Percentiles rank a stretch among this genome's conserved stretches.
phyloP scores from a whole-genome alignment of 2,888 invertebrate genomes.

The Tetranychus piercei region DNA sequence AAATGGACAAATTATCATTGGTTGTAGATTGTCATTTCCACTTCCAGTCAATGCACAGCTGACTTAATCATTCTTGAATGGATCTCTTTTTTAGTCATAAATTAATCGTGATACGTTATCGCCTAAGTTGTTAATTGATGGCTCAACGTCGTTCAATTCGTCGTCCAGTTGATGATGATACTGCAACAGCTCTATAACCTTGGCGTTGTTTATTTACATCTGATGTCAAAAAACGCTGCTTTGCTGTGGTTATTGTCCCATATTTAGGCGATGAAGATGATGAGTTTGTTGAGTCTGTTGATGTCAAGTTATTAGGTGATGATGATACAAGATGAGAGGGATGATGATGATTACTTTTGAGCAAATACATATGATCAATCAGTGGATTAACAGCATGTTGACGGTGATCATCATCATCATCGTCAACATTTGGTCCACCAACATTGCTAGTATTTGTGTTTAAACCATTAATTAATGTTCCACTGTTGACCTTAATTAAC shows the following conservation, averaged over 20 bases:
- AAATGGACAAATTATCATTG: too few relatives aligned
- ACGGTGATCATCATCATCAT: constrained; percentile 7
- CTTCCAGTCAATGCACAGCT: too few relatives aligned
- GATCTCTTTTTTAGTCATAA: too few relatives aligned
- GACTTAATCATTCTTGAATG: too few relatives aligned
- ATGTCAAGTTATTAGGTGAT: neutral
- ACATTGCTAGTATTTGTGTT: neutral
- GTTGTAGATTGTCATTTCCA: too few relatives aligned
- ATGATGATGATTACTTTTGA: neutral
- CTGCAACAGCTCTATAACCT: neutral
- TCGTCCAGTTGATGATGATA: neutral
- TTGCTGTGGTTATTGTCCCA: neutral
- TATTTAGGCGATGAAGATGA: neutral
- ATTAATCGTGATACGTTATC: too few relatives aligned
- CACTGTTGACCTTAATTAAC: neutral
- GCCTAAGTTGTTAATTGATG: neutral
- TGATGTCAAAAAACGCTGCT: neutral
- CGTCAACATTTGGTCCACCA: neutral
- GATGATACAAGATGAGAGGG: neutral
- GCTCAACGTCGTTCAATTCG: neutral
- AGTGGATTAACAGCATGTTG: neutral
- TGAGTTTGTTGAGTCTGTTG: neutral
- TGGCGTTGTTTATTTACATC: neutral
- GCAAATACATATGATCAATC: constrained; percentile 8
- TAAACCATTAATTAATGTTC: constrained; percentile 3